Conservation (phyloP, 64 coral and sea anemone species). For the Porites lutea region DNA sequence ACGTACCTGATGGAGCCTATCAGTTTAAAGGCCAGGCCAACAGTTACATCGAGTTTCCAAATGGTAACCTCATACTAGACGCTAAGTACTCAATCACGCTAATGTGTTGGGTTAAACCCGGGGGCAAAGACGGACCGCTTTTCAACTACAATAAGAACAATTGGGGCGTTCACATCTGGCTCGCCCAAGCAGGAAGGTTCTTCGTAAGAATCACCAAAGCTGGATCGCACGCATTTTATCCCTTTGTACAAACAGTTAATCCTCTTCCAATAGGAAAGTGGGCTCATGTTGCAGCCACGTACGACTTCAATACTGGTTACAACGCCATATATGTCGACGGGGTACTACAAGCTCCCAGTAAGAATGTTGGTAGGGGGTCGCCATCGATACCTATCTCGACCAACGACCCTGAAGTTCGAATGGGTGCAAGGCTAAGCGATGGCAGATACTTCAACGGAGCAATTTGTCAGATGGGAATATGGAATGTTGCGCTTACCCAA, state of each 20-base stretch:
- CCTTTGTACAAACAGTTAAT: background rate
- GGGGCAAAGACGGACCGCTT: background rate
- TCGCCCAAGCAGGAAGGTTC: background rate
- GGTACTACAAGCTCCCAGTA: background rate
- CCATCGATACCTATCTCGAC: background rate
- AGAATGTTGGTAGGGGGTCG: background rate
- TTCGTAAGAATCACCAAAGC: constrained; percentile 6
- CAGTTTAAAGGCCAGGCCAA: background rate
- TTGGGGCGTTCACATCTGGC: constrained; percentile 42
- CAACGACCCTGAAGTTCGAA: constrained; percentile 13
- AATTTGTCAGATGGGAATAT: constrained; percentile 24
- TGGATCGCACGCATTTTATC: background rate
- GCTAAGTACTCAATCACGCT: background rate
- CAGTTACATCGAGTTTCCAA: constrained; percentile 42
- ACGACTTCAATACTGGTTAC: background rate
- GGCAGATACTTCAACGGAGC: background rate
- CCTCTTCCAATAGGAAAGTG: background rate
- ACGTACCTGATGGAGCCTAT: constrained; percentile 13
- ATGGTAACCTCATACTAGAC: background rate
- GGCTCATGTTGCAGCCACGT: constrained; percentile 21
- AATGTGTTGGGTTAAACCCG: constrained; percentile 22
- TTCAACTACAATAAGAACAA: constrained; percentile 7
- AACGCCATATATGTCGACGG: constrained; percentile 11
- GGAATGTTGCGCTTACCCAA: background rate
- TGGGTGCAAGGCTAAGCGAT: constrained; percentile 33